Conservation (phyloP, 2,888 invertebrate genomes). For the Monoplex corrugatus region DNA sequence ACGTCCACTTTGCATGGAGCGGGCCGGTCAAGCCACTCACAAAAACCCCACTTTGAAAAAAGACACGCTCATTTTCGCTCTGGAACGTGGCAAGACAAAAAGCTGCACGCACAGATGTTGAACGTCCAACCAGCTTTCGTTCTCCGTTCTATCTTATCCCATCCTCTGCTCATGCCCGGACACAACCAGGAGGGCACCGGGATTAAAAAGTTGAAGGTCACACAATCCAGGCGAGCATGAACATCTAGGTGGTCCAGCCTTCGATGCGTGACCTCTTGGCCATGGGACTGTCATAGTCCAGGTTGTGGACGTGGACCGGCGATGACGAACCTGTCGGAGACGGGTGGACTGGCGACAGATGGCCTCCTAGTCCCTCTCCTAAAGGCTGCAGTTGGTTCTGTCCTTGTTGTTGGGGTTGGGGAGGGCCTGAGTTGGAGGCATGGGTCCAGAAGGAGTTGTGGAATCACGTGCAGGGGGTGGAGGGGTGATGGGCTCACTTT, state of each 20-base stretch:
- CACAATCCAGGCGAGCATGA: background rate
- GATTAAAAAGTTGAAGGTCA: slow-evolving; percentile 3
- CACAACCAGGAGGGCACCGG: too few relatives aligned
- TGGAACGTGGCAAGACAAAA: too few relatives aligned
- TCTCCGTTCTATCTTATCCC: too few relatives aligned
- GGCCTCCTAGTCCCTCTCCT: slow-evolving; percentile 38
- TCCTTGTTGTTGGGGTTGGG: slow-evolving; percentile 26
- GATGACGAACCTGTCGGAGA: slow-evolving; percentile 61
- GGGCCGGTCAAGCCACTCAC: background rate
- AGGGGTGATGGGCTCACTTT: slow-evolving; percentile 97
- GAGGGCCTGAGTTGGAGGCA: slow-evolving; percentile 80
- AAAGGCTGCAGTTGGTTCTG: slow-evolving; percentile 81
- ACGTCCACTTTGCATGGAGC: background rate
- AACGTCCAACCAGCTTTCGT: too few relatives aligned
- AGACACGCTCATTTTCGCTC: too few relatives aligned
- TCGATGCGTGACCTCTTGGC: slow-evolving; percentile 95
- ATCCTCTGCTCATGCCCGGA: background rate
- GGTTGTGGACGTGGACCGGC: slow-evolving; percentile 64
- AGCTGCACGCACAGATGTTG: too few relatives aligned
- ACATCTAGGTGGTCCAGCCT: slow-evolving; percentile 86
- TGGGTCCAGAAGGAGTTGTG: slow-evolving; percentile 83
- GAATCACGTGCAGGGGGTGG: slow-evolving; percentile 87
- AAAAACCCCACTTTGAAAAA: background rate
- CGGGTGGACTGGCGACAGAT: slow-evolving; percentile 76
- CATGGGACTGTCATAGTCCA: slow-evolving; percentile 80